A percentile compares a stretch with the other conserved stretches of the same genome.
Evolutionary conservation across 2,888 invertebrate species (phyloP).

Genomic region (Encarsia formosa): DNA sequence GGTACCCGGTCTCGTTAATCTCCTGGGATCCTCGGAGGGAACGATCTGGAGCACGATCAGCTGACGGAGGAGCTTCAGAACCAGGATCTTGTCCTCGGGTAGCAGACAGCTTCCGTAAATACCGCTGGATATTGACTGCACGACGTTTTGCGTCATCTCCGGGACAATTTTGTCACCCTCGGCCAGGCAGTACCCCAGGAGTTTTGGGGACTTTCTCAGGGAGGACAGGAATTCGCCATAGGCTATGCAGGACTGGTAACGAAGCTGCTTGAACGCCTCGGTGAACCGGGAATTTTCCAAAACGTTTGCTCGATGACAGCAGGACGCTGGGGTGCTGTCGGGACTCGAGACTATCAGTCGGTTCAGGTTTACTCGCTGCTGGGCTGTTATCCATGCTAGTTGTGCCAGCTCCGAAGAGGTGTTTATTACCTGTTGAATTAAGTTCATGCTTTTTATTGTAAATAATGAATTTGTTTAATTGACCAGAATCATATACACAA

Average conservation of each 20-base stretch:
- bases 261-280: constrained; percentile 78
- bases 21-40: constrained; percentile 65
- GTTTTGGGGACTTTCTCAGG: constrained; percentile 65
- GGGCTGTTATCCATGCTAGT: constrained; percentile 82
- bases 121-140: constrained; percentile 61
- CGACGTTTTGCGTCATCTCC: constrained; percentile 51
- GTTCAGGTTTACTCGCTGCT: constrained; percentile 78
- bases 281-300: constrained; percentile 66
- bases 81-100: constrained; percentile 68
- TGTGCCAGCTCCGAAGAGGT: constrained; percentile 62
- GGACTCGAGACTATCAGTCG: constrained; percentile 70
- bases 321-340: constrained; percentile 72
- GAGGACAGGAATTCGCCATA: constrained; percentile 68
- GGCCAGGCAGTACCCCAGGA: constrained; percentile 67
- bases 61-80: constrained; percentile 63
- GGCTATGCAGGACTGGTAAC: constrained; percentile 70
- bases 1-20: constrained; percentile 77
- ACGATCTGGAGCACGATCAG: constrained; percentile 70
- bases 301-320: constrained; percentile 67
- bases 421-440: constrained; percentile 55
- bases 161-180: constrained; percentile 61
- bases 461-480: too few species aligned
- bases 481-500: too few species aligned
- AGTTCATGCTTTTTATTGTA: too few species aligned
- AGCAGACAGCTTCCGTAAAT: constrained; percentile 72